Base-by-base conservation (phyloP, 2,888 invertebrate species). In the Liodrosophila aerea region DNA sequence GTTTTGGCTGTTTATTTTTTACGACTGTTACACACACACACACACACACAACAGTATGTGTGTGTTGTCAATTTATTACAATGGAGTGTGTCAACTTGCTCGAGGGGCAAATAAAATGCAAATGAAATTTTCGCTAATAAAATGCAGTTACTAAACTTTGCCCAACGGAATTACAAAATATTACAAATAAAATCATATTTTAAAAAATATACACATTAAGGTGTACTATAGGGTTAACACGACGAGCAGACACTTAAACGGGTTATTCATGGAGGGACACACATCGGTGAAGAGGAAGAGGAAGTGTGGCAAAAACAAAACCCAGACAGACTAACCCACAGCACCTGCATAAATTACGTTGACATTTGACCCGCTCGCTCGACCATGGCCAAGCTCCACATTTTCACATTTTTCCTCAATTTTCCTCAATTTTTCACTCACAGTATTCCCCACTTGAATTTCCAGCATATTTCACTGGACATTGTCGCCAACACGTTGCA, bases 101-200 rank as follows among this genome's bases (percentile, higher is more conserved):
- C 18, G 47, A 51, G 53, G 58, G 59, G 64, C 70, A 85, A 83
- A 76, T 70, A 85, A 83, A 73, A 85, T 83, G 76, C 80, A 80
- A 80, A 85, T 80, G 70, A 76, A 73, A 78, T 83, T 85, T 68
- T 47, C 62, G 76, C 83, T 80, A 80, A 83, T 85, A 85, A 80
- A 85, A 83, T 83, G 78, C 78, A 80, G 85, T 85, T 85, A 64
- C 62, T 66, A 76, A 81, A 53, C 41, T 64, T 85, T 68, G 36
- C 52, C 46, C 81, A 61, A 69, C 66, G 59, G 39, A 60, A 54
- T 64, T 50, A 31, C 30, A 44, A 43, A 46, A 64, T 52, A 30
- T 15, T 22, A 3, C 16, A 22, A 45, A 40, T 11, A 50, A 16
- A 51, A 58, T 22, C 22, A 22, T 4, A 22, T 22, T 22, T n/a